A percentile compares a stretch with the other conserved stretches of the same genome.
Evolutionary conservation across 92 coral and sea anemone species (phyloP).

Genomic region (Epizoanthus scotinus): DNA sequence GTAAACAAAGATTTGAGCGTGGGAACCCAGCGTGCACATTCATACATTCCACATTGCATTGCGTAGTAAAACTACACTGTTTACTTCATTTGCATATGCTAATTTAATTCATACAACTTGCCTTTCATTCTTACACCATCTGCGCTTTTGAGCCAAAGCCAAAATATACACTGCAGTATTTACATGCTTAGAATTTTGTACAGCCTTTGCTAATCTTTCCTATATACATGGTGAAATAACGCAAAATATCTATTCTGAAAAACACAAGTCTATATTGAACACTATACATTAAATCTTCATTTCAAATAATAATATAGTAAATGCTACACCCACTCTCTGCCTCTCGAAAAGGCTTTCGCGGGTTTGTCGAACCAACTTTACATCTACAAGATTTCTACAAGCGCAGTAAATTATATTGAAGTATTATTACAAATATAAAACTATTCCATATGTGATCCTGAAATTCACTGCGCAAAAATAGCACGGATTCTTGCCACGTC

Average conservation of each 20-base stretch:
- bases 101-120: conserved; percentile 34
- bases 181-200: conserved; percentile 16
- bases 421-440: not conserved
- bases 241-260: not conserved
- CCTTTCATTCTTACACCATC: conserved; percentile 33
- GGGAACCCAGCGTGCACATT: too few relatives aligned
- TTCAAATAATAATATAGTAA: not conserved
- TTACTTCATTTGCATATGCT: conserved; percentile 40
- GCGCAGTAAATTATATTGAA: conserved; percentile 6
- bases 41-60: not conserved
- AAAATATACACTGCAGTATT: conserved; percentile 29
- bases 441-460: conserved; percentile 6
- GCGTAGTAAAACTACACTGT: conserved; percentile 43
- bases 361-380: not conserved
- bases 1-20: too few relatives aligned
- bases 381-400: not conserved
- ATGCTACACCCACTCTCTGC: conserved; percentile 18
- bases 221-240: conserved; percentile 29
- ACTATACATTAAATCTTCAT: not conserved
- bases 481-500: not conserved
- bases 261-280: not conserved
- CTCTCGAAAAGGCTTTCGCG: not conserved
- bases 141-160: conserved; percentile 25
- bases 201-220: conserved; percentile 17
- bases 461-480: conserved; percentile 20